These are phyloP conservation scores for Gallinago nigripennis DNA, from an alignment of 2,797 vertebrate genomes.

Conservation along the genomic window DNA sequence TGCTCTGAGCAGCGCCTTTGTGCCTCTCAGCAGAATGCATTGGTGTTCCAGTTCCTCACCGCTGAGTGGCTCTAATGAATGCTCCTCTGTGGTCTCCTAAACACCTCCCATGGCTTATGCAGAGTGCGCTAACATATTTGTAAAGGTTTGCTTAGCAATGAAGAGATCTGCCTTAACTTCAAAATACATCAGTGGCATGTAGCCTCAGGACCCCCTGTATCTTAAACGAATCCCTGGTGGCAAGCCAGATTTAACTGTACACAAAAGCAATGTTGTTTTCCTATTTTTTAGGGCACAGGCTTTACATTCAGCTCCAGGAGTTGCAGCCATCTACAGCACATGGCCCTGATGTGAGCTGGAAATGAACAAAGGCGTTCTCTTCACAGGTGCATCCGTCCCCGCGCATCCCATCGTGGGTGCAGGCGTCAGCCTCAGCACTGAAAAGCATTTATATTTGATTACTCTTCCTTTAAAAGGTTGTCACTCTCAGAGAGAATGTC, in stretches of 20 bases:
- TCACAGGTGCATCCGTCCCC: neutral
- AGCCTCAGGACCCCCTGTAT: constrained; percentile 25
- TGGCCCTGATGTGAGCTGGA: neutral
- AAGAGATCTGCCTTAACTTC: constrained; percentile 11
- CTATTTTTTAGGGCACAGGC: neutral
- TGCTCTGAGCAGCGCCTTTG: neutral
- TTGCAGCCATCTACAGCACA: neutral
- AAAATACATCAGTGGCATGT: constrained; percentile 8
- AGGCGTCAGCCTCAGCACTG: neutral
- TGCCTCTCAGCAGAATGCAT: constrained; percentile 1
- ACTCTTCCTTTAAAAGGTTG: constrained; percentile 8
- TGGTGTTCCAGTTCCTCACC: neutral
- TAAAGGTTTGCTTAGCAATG: constrained; percentile 1
- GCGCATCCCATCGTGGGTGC: fast-evolving
- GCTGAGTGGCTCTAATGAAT: neutral
- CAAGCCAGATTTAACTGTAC: neutral
- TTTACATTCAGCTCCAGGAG: neutral
- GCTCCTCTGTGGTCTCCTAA: neutral
- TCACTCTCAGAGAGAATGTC: neutral
- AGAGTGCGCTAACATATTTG: neutral
- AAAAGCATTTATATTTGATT: neutral
- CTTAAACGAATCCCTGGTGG: constrained; percentile 13
- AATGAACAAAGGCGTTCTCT: neutral
- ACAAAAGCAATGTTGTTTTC: neutral
- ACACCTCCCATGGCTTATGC: neutral